phyloP scores from a whole-genome alignment of 2,113 vertebrate species.

The zebrafish (Danio rerio) region DNA sequence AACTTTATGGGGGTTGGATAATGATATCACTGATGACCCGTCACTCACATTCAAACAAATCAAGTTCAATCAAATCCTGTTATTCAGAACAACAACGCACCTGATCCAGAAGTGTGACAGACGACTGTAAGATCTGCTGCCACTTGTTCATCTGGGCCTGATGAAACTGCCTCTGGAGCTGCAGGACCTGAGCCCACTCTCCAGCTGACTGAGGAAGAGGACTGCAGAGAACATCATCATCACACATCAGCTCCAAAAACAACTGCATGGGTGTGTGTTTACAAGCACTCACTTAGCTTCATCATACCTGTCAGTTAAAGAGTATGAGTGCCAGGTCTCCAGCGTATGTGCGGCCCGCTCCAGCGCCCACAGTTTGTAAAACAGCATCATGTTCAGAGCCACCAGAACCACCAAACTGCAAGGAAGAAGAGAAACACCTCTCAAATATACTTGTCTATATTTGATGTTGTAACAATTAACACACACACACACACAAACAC shows the following conservation, averaged over 20 bases:
- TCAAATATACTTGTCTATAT: not conserved
- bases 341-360: conserved; percentile 87
- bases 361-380: conserved; percentile 90
- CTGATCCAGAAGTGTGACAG: conserved; percentile 88
- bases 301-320: conserved; percentile 82
- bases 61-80: not conserved
- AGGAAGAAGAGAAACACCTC: not conserved
- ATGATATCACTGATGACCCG: too few relatives aligned
- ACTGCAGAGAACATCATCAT: conserved; percentile 61
- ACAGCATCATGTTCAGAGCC: conserved; percentile 88
- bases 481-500: not conserved
- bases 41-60: too few relatives aligned
- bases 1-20: too few relatives aligned
- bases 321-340: conserved; percentile 88
- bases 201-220: conserved; percentile 85
- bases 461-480: not conserved
- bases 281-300: not conserved
- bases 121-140: conserved; percentile 87
- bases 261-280: not conserved
- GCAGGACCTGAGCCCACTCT: conserved; percentile 88
- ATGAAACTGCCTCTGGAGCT: conserved; percentile 88
- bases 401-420: conserved; percentile 85
- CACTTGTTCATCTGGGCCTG: conserved; percentile 87
- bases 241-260: too few relatives aligned
- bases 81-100: conserved; percentile 61